Evolutionary conservation across 2,797 vertebrate species (phyloP).

Genomic region (Agapornis canus): DNA sequence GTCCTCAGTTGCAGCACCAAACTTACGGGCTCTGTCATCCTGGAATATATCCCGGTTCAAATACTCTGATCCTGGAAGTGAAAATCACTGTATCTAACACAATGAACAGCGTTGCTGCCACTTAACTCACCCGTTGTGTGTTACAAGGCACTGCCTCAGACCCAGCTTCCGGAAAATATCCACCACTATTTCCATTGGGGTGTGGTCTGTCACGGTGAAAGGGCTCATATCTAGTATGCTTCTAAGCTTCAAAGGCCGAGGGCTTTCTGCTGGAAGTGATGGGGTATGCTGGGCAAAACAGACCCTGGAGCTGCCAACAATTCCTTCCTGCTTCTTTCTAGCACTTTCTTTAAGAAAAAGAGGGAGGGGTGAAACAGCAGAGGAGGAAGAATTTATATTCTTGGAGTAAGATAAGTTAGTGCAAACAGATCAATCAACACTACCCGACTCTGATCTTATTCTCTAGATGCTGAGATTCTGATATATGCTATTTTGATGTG

Average conservation of each 20-base stretch:
- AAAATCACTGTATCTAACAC: not conserved
- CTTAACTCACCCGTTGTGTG: slow-evolving; percentile 93
- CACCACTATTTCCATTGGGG: slow-evolving; percentile 99
- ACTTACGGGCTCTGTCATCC: not conserved
- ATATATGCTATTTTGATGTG: not conserved
- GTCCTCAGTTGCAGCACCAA: not conserved
- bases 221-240: slow-evolving; percentile 99
- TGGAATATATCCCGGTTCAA: not conserved
- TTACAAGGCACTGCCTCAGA: slow-evolving; percentile 98
- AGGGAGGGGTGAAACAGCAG: not conserved
- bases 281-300: slow-evolving; percentile 98
- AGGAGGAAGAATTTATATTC: not conserved
- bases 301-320: slow-evolving; percentile 92
- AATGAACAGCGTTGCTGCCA: not conserved
- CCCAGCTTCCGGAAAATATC: slow-evolving; percentile 98
- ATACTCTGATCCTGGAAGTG: not conserved
- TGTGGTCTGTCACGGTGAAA: slow-evolving; percentile 99
- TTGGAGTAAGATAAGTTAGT: not conserved
- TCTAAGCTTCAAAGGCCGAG: slow-evolving; percentile 93
- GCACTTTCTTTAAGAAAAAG: slow-evolving; percentile 87
- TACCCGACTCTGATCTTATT: not conserved
- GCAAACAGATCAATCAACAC: not conserved
- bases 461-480: not conserved
- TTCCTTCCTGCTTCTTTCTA: slow-evolving; percentile 95
- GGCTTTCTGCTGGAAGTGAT: slow-evolving; percentile 95